Evolutionary conservation across 2,113 vertebrate genomes (phyloP).

Genomic region (Turnix velox): DNA sequence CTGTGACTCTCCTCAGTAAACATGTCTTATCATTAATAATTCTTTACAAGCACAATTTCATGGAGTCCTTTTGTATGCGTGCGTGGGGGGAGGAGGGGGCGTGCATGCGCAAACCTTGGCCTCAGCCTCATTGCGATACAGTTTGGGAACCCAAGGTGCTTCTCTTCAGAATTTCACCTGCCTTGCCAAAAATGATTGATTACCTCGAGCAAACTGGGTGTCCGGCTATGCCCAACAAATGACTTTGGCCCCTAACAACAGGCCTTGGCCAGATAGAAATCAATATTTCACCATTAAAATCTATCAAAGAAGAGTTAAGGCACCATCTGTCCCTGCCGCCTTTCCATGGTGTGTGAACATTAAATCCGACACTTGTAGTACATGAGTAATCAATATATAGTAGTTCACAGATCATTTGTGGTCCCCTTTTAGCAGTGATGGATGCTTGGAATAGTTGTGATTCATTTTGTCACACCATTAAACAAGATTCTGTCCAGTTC

Average conservation of each 20-base stretch:
- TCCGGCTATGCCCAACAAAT: conserved; percentile 98
- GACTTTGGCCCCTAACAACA: conserved; percentile 94
- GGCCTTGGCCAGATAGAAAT: conserved; percentile 99
- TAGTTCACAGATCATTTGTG: conserved; percentile 99
- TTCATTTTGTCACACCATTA: conserved; percentile 99
- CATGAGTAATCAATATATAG: conserved; percentile 97
- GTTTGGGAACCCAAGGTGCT: conserved; percentile 81
- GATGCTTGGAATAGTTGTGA: conserved; percentile 95
- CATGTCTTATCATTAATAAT: conserved; percentile 92
- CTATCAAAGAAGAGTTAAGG: conserved; percentile 98
- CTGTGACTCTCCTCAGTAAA: conserved; percentile 87
- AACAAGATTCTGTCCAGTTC: conserved; percentile 91
- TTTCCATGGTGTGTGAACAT: conserved; percentile 91
- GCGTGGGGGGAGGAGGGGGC: background rate
- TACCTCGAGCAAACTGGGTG: conserved; percentile 81
- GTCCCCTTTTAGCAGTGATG: conserved; percentile 95
- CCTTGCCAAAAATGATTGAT: conserved; percentile 96
- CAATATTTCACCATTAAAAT: conserved; percentile 99
- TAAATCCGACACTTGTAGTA: conserved; percentile 98
- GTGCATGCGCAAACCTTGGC: conserved; percentile 39
- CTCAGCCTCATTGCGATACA: conserved; percentile 69
- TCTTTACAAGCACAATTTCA: conserved; percentile 77
- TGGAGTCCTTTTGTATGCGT: conserved; percentile 44
- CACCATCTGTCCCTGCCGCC: conserved; percentile 94
- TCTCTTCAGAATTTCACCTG: conserved; percentile 79